Base-by-base conservation (phyloP, 2,888 invertebrate genomes). In the Eupeodes latifasciatus region DNA sequence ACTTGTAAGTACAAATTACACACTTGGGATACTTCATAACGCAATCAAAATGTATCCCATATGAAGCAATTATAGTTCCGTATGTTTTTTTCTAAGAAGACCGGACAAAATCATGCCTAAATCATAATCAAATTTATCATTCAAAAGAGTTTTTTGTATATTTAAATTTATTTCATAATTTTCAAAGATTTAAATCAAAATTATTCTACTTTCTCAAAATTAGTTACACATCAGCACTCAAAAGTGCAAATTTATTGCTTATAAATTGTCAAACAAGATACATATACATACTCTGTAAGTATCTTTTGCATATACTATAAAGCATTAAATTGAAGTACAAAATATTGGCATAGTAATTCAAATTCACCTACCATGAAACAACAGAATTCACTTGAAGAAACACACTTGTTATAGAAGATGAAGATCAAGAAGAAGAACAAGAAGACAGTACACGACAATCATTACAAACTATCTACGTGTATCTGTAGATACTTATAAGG, bases 321-420 rank as follows among this genome's bases (percentile, higher is more conserved):
- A 14, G 5, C 19, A 27, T 59, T 40, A 11, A 62, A 62, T 5
- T 62, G 40, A 62, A 62, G 16, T 40, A 62, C 16, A 62, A 62
- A 62, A 62, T 44, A 16, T 62, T 62, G 16, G 62, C 16, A 62
- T 62, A 40, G 62, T 40, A 19, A 62, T 62, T 62, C 11, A 62
- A 62, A 62, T 62, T 62, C 62, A 62, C 62, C 5, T 62, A 16
- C 61, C 62, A 40, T 14, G 62, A 62, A 44, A 62, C 62, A 62
- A 62, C 40, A 40, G 40, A 19, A 62, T 62, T 62, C 62, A 62
- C 40, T 36, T 7, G 9, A 61, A 40, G 61, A 36, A 61, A 61
- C 36, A 53, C 53, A 7, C 14, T 51, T 40, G 5, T 40, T 40
- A 4, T 40, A 40, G 40, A 40, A 40, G 40, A 40, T 9, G 40